A percentile compares a stretch with the other conserved stretches of the same genome.
Conservation (phyloP, 2,113 vertebrate genomes). For the Paradisaea rubra region DNA sequence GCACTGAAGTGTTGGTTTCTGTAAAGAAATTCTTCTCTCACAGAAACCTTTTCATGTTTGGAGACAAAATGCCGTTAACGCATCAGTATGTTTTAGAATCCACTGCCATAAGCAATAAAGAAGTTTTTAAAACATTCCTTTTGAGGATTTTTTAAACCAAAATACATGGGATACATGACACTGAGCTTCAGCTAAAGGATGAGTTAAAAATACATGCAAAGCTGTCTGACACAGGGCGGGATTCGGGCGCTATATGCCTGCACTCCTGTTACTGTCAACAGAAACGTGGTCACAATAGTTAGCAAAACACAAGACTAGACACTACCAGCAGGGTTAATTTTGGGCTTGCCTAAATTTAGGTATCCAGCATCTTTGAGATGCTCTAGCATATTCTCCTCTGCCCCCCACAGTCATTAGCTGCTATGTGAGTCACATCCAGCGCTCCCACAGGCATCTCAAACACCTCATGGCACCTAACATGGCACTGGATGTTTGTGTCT, state of each 20-base stretch:
- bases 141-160: neutral
- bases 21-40: neutral
- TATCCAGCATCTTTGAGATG: neutral
- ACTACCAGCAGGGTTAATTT: neutral
- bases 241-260: neutral
- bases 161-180: neutral
- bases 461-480: accelerated
- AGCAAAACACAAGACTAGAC: neutral
- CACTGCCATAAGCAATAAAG: neutral
- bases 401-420: neutral
- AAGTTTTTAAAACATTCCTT: neutral
- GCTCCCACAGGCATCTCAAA: neutral
- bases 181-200: neutral
- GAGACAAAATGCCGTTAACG: neutral
- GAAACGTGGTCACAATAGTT: neutral
- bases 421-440: neutral
- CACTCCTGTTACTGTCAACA: neutral
- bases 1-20: neutral
- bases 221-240: neutral
- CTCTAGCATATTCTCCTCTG: neutral
- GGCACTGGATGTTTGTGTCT: neutral
- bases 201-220: neutral
- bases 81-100: neutral
- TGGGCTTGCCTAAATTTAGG: neutral
- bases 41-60: neutral